These are phyloP conservation scores for Platyrinchus mystaceus DNA, from an alignment of 2,797 vertebrate genomes.

Conservation along the genomic window DNA sequence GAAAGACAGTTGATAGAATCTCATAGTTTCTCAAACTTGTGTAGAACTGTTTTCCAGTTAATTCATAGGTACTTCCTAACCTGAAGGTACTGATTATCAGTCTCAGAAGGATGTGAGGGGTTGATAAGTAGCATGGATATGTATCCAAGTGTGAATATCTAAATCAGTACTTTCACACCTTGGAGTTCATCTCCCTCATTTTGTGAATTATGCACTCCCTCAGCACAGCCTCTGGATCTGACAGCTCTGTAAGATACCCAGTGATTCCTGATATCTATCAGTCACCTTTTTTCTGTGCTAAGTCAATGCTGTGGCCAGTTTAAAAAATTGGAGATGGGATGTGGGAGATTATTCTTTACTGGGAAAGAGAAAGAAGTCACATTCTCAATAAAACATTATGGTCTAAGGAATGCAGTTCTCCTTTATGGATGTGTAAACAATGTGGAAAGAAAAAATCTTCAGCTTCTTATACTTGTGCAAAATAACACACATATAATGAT, in stretches of 20 bases:
- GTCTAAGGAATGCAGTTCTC: background rate
- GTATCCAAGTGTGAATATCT: background rate
- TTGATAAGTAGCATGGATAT: background rate
- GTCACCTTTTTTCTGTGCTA: background rate
- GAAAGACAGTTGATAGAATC: background rate
- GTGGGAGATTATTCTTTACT: background rate
- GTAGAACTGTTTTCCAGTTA: background rate
- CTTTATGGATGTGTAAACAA: background rate
- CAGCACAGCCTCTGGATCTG: background rate
- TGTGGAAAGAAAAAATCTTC: background rate
- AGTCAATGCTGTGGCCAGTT: background rate
- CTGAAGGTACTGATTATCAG: background rate
- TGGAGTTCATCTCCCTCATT: background rate
- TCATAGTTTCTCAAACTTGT: background rate
- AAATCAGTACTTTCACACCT: background rate
- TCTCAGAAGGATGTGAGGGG: background rate
- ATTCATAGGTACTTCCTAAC: background rate
- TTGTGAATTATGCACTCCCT: background rate
- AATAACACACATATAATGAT: background rate
- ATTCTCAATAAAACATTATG: background rate
- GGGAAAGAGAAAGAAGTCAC: background rate
- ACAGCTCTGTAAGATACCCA: rapidly evolving
- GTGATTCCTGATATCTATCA: background rate
- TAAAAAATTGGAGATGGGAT: background rate
- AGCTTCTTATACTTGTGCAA: background rate